Base-by-base conservation (phyloP, 2,113 vertebrate genomes). In the Sprattus sprattus region DNA sequence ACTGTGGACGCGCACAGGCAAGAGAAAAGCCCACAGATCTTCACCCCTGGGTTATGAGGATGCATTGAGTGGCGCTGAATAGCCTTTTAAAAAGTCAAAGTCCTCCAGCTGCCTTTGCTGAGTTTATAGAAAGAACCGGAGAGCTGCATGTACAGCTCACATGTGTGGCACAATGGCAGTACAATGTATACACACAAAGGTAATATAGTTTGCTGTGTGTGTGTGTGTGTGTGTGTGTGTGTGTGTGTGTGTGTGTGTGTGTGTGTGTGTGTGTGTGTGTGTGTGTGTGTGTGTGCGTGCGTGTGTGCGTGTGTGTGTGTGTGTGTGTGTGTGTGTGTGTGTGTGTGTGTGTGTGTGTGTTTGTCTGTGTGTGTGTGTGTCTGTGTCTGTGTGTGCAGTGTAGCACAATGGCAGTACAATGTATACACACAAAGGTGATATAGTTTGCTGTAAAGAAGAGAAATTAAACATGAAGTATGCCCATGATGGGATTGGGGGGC, bases 1-100 rank as follows among this genome's bases (percentile, higher is more conserved):
- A 84, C 86, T 71, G 85, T 39, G 82, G 80, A 92, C 93, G 92
- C 90, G 85, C 88, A 90, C 88, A 85, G 50, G 75, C 83, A 85
- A 88, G 91, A 92, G 92, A 91, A 93, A 90, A 86, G 92, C 90
- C 91, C 88, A 87, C 89, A 92, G 90, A 91, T 93, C 91, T 89
- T 92, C 91, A 92, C 91, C 91, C 93, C 88, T 84, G 28, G 92
- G 94, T 92, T 94, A 39, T 93, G 93, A 89, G 93, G 91, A 93
- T 91, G 92, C 89, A 88, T 89, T 91, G 87, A 90, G 88, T 87
- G 88, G 85, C 86, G 84, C 86, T 78, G 10, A 75, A 75, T 75
- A 15, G 32, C 71, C 32, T 32, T 78, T 78, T 15, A 32, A 39
- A 78, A 39, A 78, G 32, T 78, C 71, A 75, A 75, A 75, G 9